Conservation (phyloP, 2,888 invertebrate genomes). For the Scrobipalpa costella region DNA sequence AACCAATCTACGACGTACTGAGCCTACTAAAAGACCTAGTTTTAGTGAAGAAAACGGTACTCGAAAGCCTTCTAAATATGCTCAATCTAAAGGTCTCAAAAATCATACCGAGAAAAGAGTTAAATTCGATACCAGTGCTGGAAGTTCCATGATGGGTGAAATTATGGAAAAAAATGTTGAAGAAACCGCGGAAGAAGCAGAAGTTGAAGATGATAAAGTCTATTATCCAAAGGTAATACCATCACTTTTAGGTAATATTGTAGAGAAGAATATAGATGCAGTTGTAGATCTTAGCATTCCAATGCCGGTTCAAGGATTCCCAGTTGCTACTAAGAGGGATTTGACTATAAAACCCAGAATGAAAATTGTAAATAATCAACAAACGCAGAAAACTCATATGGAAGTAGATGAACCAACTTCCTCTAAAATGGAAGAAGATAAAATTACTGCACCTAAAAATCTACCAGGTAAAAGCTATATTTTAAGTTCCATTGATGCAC, state of each 20-base stretch:
- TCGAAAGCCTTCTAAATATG: conserved; percentile 70
- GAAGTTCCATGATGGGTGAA: conserved; percentile 50
- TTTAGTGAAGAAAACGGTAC: conserved; percentile 35
- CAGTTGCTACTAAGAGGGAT: conserved; percentile 68
- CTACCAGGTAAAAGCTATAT: conserved; percentile 70
- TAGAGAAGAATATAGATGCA: conserved; percentile 72
- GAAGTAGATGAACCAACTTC: conserved; percentile 51
- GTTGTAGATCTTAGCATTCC: conserved; percentile 42
- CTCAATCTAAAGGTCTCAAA: conserved; percentile 62
- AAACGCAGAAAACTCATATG: conserved; percentile 61
- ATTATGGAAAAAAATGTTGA: conserved; percentile 60
- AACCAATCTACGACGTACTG: conserved; percentile 64
- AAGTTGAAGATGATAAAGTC: conserved; percentile 54
- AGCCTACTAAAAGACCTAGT: conserved; percentile 48
- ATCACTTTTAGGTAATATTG: conserved; percentile 76
- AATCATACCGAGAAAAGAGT: conserved; percentile 67
- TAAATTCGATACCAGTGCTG: conserved; percentile 44
- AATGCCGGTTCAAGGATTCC: conserved; percentile 75
- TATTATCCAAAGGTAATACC: conserved; percentile 72
- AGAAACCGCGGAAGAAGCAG: conserved; percentile 25
- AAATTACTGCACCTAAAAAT: conserved; percentile 31
- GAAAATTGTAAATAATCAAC: conserved; percentile 77
- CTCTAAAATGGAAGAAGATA: conserved; percentile 34
- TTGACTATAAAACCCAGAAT: conserved; percentile 47
- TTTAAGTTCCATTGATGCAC: conserved; percentile 71